These are phyloP conservation scores for Procambarus clarkii DNA, from an alignment of 1,140 invertebrate species.

Conservation along the genomic window DNA sequence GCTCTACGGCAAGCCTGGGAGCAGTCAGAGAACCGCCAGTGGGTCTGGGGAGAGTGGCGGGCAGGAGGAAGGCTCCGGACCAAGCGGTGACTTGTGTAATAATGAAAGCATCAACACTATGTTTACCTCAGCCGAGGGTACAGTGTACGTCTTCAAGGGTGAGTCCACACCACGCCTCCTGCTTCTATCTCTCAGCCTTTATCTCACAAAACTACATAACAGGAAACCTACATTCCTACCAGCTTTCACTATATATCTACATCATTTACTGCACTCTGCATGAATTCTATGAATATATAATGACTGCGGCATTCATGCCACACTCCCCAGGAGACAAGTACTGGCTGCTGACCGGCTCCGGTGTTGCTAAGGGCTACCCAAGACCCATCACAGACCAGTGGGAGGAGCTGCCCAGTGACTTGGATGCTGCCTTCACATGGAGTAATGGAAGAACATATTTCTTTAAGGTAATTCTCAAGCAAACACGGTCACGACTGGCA, in stretches of 20 bases:
- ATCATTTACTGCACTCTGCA: too few species aligned
- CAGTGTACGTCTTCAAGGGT: conserved; percentile 92
- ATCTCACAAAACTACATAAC: too few species aligned
- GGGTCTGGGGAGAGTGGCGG: background rate
- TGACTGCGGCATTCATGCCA: too few species aligned
- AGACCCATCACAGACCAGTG: conserved; percentile 77
- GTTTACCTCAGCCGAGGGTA: conserved; percentile 86
- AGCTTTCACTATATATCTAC: too few species aligned
- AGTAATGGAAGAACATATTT: conserved; percentile 77
- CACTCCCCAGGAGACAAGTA: background rate
- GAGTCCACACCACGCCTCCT: too few species aligned
- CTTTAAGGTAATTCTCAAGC: conserved; percentile 75
- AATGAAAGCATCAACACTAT: conserved; percentile 89
- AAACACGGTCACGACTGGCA: too few species aligned
- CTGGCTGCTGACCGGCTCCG: conserved; percentile 85
- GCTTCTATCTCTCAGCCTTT: too few species aligned
- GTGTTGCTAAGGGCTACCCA: conserved; percentile 88
- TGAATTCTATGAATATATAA: too few species aligned
- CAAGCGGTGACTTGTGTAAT: conserved; percentile 81
- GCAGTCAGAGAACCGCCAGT: background rate
- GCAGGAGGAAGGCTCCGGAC: background rate
- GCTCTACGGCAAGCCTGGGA: background rate
- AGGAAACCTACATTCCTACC: too few species aligned
- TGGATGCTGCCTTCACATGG: conserved; percentile 77
- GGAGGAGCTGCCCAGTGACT: conserved; percentile 75